A percentile compares a stretch with the other conserved stretches of the same genome.
phyloP scores from a whole-genome alignment of 2,113 vertebrate species.

The Erinaceus europaeus region DNA sequence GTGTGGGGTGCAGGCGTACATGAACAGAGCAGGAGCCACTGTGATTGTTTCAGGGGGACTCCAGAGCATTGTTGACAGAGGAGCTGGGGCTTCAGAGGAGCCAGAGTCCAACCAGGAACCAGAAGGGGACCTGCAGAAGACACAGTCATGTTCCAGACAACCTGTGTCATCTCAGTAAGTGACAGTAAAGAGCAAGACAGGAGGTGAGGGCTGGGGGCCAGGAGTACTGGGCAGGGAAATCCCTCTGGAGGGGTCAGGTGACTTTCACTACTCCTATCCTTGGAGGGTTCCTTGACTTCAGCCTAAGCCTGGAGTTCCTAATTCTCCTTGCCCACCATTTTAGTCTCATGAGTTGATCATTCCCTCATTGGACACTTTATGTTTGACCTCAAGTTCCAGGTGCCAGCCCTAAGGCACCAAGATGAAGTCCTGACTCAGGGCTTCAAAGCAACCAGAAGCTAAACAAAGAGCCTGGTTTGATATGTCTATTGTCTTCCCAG shows the following conservation, averaged over 20 bases:
- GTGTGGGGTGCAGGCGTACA: too few relatives aligned
- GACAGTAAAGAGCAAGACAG: background rate
- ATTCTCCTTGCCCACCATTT: background rate
- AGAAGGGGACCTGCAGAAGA: background rate
- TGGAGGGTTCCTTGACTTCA: background rate
- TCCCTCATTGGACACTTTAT: background rate
- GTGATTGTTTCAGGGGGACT: slow-evolving; percentile 44
- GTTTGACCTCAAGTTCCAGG: background rate
- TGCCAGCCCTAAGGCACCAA: background rate
- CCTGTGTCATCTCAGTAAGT: slow-evolving; percentile 50
- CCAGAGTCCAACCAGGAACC: slow-evolving; percentile 17
- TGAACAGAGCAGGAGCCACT: background rate
- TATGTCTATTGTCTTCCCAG: background rate
- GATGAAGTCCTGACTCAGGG: background rate
- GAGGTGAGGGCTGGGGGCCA: background rate
- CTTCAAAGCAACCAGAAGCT: too few relatives aligned
- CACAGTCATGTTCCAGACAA: background rate
- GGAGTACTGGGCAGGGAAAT: background rate
- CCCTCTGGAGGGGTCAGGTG: background rate
- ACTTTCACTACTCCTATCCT: background rate
- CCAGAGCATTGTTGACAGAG: background rate
- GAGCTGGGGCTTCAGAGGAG: slow-evolving; percentile 37
- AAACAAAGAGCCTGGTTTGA: background rate
- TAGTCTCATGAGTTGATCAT: background rate
- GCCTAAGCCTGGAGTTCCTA: background rate